These are phyloP conservation scores for Pangasianodon gigas DNA, from an alignment of 2,113 vertebrate species.

Conservation along the genomic window DNA sequence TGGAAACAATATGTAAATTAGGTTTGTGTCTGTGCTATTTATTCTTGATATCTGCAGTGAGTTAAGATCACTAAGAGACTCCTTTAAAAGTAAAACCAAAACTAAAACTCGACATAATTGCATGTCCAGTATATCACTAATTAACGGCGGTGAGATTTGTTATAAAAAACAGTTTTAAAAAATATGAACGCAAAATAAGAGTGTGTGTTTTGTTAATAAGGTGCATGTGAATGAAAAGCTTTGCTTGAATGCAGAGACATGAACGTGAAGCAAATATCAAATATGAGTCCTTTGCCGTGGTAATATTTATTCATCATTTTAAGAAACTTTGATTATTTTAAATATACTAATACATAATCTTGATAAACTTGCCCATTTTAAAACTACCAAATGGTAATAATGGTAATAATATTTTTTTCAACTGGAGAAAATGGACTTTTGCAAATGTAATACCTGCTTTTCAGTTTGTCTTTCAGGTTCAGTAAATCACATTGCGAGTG, in stretches of 20 bases:
- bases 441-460: neutral
- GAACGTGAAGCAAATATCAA: neutral
- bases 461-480: neutral
- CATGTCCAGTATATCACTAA: neutral
- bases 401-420: neutral
- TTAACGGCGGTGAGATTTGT: neutral
- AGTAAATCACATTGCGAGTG: neutral
- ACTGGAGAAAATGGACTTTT: neutral
- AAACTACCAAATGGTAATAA: neutral
- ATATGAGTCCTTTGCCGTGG: neutral
- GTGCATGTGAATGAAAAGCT: neutral
- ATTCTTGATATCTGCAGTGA: neutral
- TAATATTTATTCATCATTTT: neutral
- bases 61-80: neutral
- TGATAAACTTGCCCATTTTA: neutral
- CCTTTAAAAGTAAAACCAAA: neutral
- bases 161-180: neutral
- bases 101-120: neutral
- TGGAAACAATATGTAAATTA: slow-evolving; percentile 19
- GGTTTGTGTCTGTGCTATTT: neutral
- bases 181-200: neutral
- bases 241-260: neutral
- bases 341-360: neutral
- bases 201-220: neutral
- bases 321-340: neutral